Percentiles rank a stretch among this genome's conserved stretches.
These are phyloP conservation scores for Halcyon senegalensis DNA, from an alignment of 2,113 vertebrate genomes.

Conservation along the genomic window DNA sequence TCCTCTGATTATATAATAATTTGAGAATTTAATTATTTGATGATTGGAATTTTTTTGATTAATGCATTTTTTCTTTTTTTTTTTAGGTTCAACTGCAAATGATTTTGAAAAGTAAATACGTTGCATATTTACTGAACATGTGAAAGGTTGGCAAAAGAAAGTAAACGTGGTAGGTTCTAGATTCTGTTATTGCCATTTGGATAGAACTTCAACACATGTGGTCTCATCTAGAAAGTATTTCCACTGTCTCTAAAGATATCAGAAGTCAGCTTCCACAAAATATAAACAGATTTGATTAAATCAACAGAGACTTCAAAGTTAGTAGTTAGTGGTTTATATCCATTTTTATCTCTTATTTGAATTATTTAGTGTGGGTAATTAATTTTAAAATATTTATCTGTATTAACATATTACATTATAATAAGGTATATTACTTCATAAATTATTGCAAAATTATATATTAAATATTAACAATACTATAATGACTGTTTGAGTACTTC, in stretches of 20 bases:
- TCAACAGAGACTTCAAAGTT: constrained; percentile 86
- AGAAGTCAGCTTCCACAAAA: constrained; percentile 76
- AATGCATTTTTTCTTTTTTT: background rate
- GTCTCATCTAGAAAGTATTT: constrained; percentile 85
- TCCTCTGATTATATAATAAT: background rate
- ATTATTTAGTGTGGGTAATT: background rate
- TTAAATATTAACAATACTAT: background rate
- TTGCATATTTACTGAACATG: constrained; percentile 80
- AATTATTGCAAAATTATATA: background rate
- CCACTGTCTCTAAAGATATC: constrained; percentile 82
- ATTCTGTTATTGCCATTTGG: constrained; percentile 80
- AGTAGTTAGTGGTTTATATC: background rate
- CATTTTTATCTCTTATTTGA: background rate
- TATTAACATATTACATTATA: background rate
- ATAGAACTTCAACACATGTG: constrained; percentile 82
- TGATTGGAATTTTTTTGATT: background rate
- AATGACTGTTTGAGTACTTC: background rate
- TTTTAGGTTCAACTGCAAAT: constrained; percentile 82
- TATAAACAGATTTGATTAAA: constrained; percentile 68
- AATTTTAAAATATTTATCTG: background rate
- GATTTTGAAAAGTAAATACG: constrained; percentile 81
- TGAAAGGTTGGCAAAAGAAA: constrained; percentile 78
- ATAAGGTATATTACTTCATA: background rate
- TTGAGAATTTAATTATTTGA: background rate
- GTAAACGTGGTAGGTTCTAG: constrained; percentile 78